A percentile compares a stretch with the other conserved stretches of the same genome.
Conservation (phyloP, 2,797 vertebrate species). For the Thaleichthys pacificus region DNA sequence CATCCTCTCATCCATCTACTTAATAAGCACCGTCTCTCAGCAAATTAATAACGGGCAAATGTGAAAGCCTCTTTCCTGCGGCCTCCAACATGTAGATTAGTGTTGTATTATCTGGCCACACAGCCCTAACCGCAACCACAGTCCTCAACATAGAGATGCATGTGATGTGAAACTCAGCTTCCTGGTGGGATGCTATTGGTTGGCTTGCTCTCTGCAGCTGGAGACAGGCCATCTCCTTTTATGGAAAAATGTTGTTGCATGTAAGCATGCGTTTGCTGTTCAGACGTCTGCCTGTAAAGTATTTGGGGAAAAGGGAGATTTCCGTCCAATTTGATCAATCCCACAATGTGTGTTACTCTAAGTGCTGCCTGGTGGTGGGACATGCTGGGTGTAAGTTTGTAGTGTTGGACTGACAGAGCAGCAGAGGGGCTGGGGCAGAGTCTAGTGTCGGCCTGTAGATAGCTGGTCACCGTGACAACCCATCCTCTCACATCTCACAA, state of each 20-base stretch:
- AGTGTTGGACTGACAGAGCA: neutral
- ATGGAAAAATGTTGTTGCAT: slow-evolving; percentile 13
- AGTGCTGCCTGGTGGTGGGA: neutral
- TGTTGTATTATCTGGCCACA: slow-evolving; percentile 37
- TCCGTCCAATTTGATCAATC: slow-evolving; percentile 6
- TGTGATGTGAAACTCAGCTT: slow-evolving; percentile 7
- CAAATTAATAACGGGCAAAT: slow-evolving; percentile 40
- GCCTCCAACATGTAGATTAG: slow-evolving; percentile 37
- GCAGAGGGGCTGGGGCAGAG: neutral
- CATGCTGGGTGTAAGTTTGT: neutral
- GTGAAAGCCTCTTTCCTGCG: slow-evolving; percentile 40
- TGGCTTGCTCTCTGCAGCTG: slow-evolving; percentile 11
- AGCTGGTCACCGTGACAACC: neutral
- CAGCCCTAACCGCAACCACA: neutral
- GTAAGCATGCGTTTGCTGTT: slow-evolving; percentile 10
- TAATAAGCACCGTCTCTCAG: slow-evolving; percentile 26
- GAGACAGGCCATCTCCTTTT: slow-evolving; percentile 28
- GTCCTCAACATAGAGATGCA: slow-evolving; percentile 21
- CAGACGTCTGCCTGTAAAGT: slow-evolving; percentile 13
- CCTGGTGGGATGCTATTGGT: slow-evolving; percentile 15
- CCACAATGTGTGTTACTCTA: neutral
- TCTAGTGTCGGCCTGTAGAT: neutral
- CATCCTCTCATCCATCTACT: slow-evolving; percentile 20
- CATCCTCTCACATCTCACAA: neutral
- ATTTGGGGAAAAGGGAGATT: neutral